Evolutionary conservation across 2,888 invertebrate genomes (phyloP), one percentile per base, ranked within the genome.

Genomic region (Chymomyza amoena): DNA sequence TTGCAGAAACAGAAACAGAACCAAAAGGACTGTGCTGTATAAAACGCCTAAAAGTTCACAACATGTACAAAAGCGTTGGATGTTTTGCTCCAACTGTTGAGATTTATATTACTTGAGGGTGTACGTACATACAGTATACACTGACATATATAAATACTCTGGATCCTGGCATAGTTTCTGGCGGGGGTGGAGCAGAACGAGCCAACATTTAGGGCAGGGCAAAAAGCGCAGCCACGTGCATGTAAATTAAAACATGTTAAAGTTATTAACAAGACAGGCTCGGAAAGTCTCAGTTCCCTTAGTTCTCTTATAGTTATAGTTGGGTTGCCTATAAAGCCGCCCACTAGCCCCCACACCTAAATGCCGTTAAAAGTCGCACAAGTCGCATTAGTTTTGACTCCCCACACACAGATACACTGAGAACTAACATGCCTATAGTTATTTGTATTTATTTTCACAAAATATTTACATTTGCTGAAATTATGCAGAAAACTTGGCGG

Each of bases 161-260:
- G 16, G 13, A n/a, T 59, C 32, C 28, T 15, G 13, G 10, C 1
- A 9, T 32, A 18, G 36, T 61, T 32, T 6, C 32, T 39, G 28
- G 61, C 45, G 15, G 15, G n/a, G n/a, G 5, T 16, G 6, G 39
- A 45, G 7, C 57, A 0, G 4, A 20, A 9, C 57, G 9, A 5
- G 32, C 16, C 20, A 45, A 13, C 39, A 45, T 45, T 36, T 15
- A 6, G 10, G 18, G 32, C 56, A 54, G 13, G 50, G 63, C 16
- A 20, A 20, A 20, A 64, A 10, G 18, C 45, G 69, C 68, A 65
- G n/a, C 59, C 65, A 69, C 73, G 66, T 70, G 68, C 78, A 76
- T 84, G 81, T 78, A 82, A 81, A 84, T 84, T 84, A 84, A 84
- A 84, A 77, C 84, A 87, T 84, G 87, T 75, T 81, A 75, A 78